Evolutionary conservation across 2,797 vertebrate genomes (phyloP), one percentile per base, ranked within the genome.

Genomic region (Alfaro cultratus): DNA sequence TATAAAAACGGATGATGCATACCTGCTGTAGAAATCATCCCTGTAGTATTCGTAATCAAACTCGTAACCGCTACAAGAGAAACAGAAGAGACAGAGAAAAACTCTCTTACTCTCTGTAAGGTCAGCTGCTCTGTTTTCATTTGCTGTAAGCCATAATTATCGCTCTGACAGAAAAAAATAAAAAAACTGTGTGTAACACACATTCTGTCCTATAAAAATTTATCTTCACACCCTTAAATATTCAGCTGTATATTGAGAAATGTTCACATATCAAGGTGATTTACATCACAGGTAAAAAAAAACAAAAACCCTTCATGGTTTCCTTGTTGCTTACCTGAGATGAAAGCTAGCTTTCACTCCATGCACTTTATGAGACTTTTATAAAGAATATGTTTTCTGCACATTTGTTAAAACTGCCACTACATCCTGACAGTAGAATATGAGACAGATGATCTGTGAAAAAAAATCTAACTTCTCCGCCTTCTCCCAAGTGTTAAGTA

Each of bases 1-100:
- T 11, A 70, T 9, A 78, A 68, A 67, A 68, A 18, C 3, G 60
- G 85, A 64, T 23, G 68, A 83, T 76, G 97, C 97, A 36, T 97
- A 99, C 98, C 98, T 95, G 93, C 95, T 98, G 96, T 99, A 99
- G 96, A 99, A 99, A 89, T 99, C 98, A 88, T 99, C 98, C 92
- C 98, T 97, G 97, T 99, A 99, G 97, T 99, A 99, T 93, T 99
- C 98, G 47, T 99, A 99, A 92, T 99, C 98, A 94, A 99, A 99
- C 90, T 99, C 97, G 88, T 99, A 99, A 78, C 97, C 97, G 45
- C 98, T 99, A 89, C 77, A 77, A 18, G 18, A 36, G 41, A 73
- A 79, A 36, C 18, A 45, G 16, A 31, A 70, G 78, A 34, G 49
- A 26, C 72, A 72, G 67, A 34, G 49, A 36, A 39, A 80, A 5